Percentiles rank a stretch among this genome's conserved stretches.
These are phyloP conservation scores for Mesorhabditis belari DNA, from an alignment of 2,888 invertebrate genomes.

Conservation along the genomic window DNA sequence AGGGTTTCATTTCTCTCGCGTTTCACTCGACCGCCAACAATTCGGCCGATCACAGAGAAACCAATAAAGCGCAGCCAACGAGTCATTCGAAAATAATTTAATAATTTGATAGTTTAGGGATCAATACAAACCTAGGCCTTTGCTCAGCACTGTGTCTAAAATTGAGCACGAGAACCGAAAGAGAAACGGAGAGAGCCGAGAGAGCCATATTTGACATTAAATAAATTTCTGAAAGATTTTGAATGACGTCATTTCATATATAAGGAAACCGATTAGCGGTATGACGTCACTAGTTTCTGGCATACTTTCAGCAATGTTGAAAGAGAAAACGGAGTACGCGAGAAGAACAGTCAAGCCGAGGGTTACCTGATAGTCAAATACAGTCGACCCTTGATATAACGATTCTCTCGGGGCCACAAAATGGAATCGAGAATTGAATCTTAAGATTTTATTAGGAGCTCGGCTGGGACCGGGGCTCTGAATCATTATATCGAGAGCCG, in stretches of 20 bases:
- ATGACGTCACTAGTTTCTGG: slow-evolving; percentile 58
- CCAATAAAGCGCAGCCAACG: slow-evolving; percentile 53
- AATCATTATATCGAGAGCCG: too few relatives aligned
- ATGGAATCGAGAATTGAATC: too few relatives aligned
- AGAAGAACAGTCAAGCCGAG: slow-evolving; percentile 55
- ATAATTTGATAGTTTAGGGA: background rate
- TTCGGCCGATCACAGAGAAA: slow-evolving; percentile 51
- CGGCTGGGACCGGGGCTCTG: too few relatives aligned
- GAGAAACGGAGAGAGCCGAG: slow-evolving; percentile 54
- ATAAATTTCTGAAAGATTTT: slow-evolving; percentile 53
- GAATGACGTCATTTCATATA: background rate
- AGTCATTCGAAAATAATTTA: slow-evolving; percentile 47
- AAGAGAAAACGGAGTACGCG: slow-evolving; percentile 58
- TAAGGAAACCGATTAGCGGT: slow-evolving; percentile 55
- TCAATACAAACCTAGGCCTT: slow-evolving; percentile 29
- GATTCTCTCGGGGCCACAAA: too few relatives aligned
- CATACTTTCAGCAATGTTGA: slow-evolving; percentile 58
- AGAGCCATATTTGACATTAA: slow-evolving; percentile 57
- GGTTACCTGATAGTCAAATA: too few relatives aligned
- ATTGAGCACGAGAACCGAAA: slow-evolving; percentile 57
- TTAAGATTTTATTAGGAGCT: too few relatives aligned
- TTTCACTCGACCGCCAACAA: slow-evolving; percentile 47
- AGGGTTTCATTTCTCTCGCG: slow-evolving; percentile 2
- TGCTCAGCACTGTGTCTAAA: slow-evolving; percentile 53
- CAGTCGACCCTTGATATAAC: too few relatives aligned